These are phyloP conservation scores for Nowickia ferox DNA, from an alignment of 2,888 invertebrate species.

Conservation along the genomic window DNA sequence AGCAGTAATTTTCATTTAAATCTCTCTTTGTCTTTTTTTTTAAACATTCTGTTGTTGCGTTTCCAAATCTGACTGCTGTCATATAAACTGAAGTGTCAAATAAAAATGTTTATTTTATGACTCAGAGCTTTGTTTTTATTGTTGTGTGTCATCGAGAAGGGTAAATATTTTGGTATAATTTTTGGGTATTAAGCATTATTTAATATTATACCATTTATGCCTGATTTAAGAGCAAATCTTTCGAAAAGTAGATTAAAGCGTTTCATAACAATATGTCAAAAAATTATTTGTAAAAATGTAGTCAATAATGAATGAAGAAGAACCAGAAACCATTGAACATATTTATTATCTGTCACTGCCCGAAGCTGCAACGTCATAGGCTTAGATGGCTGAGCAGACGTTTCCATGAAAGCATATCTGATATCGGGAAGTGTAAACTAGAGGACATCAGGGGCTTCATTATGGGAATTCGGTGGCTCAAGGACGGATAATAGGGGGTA, in stretches of 20 bases:
- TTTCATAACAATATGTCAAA: neutral
- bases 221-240: slow-evolving; percentile 14
- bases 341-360: too few relatives aligned
- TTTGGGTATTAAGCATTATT: neutral
- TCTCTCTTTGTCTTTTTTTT: slow-evolving; percentile 8
- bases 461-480: too few relatives aligned
- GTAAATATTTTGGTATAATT: slow-evolving; percentile 46
- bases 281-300: neutral
- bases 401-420: too few relatives aligned
- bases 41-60: slow-evolving; percentile 12
- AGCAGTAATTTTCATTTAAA: slow-evolving; percentile 22
- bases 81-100: slow-evolving; percentile 77
- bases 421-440: too few relatives aligned
- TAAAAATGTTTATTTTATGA: slow-evolving; percentile 75
- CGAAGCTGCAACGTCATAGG: too few relatives aligned
- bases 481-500: too few relatives aligned
- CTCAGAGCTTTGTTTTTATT: neutral
- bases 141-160: slow-evolving; percentile 11
- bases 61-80: slow-evolving; percentile 74
- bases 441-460: too few relatives aligned
- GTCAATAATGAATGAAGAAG: too few relatives aligned
- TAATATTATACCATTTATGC: slow-evolving; percentile 9
- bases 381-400: too few relatives aligned
- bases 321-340: too few relatives aligned
- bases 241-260: neutral